These are phyloP conservation scores for Syngnathus acus DNA, from an alignment of 2,797 vertebrate genomes.

Conservation along the genomic window DNA sequence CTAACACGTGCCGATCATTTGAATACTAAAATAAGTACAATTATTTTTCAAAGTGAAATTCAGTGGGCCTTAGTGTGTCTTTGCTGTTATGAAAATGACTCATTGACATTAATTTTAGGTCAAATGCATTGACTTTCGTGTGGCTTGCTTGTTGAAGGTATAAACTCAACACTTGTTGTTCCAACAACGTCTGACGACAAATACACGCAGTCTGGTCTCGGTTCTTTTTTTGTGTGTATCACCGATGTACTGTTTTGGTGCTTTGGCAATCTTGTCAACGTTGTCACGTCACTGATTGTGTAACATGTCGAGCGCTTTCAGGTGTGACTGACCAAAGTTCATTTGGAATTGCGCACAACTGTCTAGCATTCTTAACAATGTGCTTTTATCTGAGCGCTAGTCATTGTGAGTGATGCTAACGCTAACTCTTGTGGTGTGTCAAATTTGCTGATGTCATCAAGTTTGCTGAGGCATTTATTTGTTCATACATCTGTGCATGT, in stretches of 20 bases:
- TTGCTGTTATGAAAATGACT: too few relatives aligned
- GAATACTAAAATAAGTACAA: too few relatives aligned
- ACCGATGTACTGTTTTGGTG: background rate
- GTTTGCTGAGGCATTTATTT: constrained; percentile 1
- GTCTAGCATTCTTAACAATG: too few relatives aligned
- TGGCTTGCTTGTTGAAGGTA: constrained; percentile 1
- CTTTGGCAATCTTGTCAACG: background rate
- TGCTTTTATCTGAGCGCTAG: too few relatives aligned
- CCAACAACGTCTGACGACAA: background rate
- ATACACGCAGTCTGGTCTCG: background rate
- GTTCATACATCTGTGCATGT: constrained; percentile 24
- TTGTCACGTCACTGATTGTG: background rate
- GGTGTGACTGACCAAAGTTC: constrained; percentile 4
- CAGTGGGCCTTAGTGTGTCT: too few relatives aligned
- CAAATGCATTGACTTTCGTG: background rate
- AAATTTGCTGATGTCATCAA: background rate
- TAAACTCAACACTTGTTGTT: background rate
- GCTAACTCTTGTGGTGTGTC: background rate
- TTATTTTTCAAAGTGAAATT: too few relatives aligned
- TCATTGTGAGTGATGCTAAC: background rate
- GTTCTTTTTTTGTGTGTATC: background rate
- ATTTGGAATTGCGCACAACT: background rate
- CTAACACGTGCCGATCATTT: too few relatives aligned
- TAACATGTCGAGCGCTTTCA: background rate
- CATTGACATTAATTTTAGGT: background rate